Percentiles rank a stretch among this genome's conserved stretches.
phyloP scores from a whole-genome alignment of 2,888 invertebrate species.

The Rugalucina vietnamica region DNA sequence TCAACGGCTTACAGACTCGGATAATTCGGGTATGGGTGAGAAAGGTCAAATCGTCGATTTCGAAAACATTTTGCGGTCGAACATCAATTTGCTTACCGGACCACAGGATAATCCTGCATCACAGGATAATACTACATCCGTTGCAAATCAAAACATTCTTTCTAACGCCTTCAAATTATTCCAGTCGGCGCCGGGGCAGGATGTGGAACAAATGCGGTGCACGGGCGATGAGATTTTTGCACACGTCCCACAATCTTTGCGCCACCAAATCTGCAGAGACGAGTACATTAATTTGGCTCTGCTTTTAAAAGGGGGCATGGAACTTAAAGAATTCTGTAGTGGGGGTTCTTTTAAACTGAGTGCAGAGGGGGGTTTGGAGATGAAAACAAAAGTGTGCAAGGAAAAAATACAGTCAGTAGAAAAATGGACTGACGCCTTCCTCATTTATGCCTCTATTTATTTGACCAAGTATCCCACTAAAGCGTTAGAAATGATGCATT shows the following conservation, averaged over 20 bases:
- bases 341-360: constrained; percentile 9
- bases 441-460: constrained; percentile 33
- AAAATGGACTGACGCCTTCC: constrained; percentile 49
- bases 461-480: constrained; percentile 6
- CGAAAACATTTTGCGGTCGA: no score
- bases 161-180: no score
- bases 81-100: no score
- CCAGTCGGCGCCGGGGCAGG: not conserved
- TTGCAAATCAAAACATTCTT: no score
- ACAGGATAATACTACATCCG: no score
- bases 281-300: constrained; percentile 41
- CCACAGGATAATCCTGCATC: no score
- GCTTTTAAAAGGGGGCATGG: constrained; percentile 28
- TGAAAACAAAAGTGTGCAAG: constrained; percentile 24
- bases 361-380: constrained; percentile 17
- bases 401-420: constrained; percentile 33
- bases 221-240: constrained; percentile 22
- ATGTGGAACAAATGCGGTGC: not conserved
- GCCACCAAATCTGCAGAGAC: constrained; percentile 15
- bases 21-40: no score
- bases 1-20: no score
- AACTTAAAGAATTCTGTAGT: constrained; percentile 22
- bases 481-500: constrained; percentile 30
- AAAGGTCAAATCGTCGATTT: no score
- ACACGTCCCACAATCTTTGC: constrained; percentile 23